Evolutionary conservation across 2,113 vertebrate genomes (phyloP).

Genomic region (Isichthys henryi): DNA sequence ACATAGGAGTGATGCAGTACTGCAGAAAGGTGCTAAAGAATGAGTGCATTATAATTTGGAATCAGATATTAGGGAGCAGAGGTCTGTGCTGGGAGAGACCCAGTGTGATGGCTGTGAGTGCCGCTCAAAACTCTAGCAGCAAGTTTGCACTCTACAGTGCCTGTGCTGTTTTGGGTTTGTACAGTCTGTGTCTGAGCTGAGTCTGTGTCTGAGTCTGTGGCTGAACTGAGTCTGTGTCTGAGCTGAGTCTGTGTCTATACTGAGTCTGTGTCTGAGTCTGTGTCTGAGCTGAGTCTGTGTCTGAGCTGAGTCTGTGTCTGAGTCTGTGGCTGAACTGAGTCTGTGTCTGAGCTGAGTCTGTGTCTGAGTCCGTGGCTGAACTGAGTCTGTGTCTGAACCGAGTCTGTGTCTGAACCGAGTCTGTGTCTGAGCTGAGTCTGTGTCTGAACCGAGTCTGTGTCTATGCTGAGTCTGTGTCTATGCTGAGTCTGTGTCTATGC

Average conservation of each 20-base stretch:
- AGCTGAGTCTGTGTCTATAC: too few species aligned
- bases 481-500: not conserved
- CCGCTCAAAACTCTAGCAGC: not conserved
- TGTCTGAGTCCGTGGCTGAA: not conserved
- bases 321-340: too few species aligned
- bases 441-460: not conserved
- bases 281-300: not conserved
- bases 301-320: not conserved
- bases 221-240: not conserved
- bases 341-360: not conserved
- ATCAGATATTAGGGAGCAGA: not conserved
- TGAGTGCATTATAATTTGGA: not conserved
- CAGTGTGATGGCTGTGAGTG: not conserved
- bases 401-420: not conserved
- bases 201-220: not conserved
- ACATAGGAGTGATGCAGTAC: not conserved
- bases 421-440: not conserved
- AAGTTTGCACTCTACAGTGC: not conserved
- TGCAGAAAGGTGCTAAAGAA: not conserved
- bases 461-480: too few species aligned
- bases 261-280: too few species aligned
- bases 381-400: not conserved
- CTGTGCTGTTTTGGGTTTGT: not conserved
- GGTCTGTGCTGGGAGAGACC: not conserved
- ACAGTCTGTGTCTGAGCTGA: not conserved